Conservation (phyloP, 2,113 vertebrate genomes). For the Nothobranchius furzeri region DNA sequence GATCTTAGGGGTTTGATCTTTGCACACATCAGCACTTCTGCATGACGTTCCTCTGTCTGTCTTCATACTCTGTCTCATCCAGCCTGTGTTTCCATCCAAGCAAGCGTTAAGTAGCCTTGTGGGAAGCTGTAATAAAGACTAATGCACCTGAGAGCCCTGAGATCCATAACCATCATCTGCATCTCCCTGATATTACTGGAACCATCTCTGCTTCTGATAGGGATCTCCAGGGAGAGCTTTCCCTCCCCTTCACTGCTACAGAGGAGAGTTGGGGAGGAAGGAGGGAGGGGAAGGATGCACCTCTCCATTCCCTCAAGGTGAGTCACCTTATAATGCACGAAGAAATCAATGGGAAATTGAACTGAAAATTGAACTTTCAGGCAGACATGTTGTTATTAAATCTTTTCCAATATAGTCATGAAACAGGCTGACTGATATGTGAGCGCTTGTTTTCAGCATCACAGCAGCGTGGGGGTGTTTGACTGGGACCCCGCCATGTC, state of each 20-base stretch:
- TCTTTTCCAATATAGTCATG: constrained; percentile 64
- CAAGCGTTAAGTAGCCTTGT: constrained; percentile 70
- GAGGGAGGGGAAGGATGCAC: constrained; percentile 36
- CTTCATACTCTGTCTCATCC: constrained; percentile 25
- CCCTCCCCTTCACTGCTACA: constrained; percentile 45
- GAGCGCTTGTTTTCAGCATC: constrained; percentile 38
- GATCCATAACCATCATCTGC: constrained; percentile 79
- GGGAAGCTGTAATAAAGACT: constrained; percentile 73
- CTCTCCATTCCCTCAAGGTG: constrained; percentile 76
- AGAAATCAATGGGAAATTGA: constrained; percentile 80
- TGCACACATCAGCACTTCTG: neutral
- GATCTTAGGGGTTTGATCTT: neutral
- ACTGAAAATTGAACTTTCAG: constrained; percentile 77
- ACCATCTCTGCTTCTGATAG: constrained; percentile 72
- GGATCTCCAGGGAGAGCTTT: constrained; percentile 68
- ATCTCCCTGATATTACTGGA: constrained; percentile 76
- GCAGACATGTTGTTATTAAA: constrained; percentile 78
- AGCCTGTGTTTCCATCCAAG: constrained; percentile 62
- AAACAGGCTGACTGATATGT: constrained; percentile 55
- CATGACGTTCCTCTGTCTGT: constrained; percentile 27
- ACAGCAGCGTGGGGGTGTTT: constrained; percentile 20
- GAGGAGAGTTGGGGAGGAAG: constrained; percentile 11
- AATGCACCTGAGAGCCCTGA: constrained; percentile 79
- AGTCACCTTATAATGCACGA: constrained; percentile 75
- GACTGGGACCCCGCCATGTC: constrained; percentile 4